Conservation (phyloP, 2,797 vertebrate species). For the Xiphophorus birchmanni region DNA sequence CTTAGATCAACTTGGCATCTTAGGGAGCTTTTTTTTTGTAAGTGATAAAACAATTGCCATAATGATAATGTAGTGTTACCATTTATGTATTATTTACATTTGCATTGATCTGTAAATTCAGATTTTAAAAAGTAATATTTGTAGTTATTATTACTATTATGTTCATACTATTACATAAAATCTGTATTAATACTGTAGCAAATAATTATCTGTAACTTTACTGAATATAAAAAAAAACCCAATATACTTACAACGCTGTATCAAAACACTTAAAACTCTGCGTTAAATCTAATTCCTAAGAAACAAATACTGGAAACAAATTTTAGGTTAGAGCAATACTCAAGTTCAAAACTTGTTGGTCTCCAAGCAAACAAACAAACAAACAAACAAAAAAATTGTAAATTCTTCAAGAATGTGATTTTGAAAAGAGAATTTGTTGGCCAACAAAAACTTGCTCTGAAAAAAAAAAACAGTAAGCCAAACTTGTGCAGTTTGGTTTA, state of each 20-base stretch:
- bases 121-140: not conserved
- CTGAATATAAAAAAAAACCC: not conserved
- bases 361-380: conserved; percentile 37
- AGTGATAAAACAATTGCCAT: too few relatives aligned
- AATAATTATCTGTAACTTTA: not conserved
- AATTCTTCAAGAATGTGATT: conserved; percentile 50
- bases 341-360: conserved; percentile 30
- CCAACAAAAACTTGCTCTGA: conserved; percentile 63
- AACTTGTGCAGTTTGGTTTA: not conserved
- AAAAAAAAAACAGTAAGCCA: not conserved
- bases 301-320: not conserved
- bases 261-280: not conserved
- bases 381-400: conserved; percentile 22
- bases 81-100: not conserved
- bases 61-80: not conserved
- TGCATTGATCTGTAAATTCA: not conserved
- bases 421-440: conserved; percentile 71
- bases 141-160: not conserved
- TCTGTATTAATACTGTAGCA: not conserved
- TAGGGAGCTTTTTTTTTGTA: too few relatives aligned
- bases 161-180: not conserved
- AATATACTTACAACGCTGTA: not conserved
- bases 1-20: too few relatives aligned
- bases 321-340: not conserved
- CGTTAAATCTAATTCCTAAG: not conserved